Evolutionary conservation across 2,797 vertebrate genomes (phyloP).

Genomic region (Enteromius trimaculatus): DNA sequence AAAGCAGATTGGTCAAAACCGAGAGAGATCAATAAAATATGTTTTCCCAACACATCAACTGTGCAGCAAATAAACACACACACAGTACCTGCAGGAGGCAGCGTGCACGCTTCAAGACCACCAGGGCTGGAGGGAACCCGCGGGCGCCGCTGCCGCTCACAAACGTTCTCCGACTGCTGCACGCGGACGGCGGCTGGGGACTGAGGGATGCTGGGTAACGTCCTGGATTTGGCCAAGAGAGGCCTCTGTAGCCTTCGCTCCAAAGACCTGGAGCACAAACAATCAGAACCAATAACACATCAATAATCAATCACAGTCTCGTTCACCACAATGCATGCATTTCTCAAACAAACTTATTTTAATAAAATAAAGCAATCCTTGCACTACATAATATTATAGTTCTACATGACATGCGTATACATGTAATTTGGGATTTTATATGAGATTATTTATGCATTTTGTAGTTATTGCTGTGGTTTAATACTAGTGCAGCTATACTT

Average conservation of each 20-base stretch:
- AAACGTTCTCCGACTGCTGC: conserved; percentile 73
- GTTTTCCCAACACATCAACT: neutral
- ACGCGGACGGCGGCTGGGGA: conserved; percentile 85
- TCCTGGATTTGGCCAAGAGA: conserved; percentile 86
- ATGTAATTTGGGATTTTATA: neutral
- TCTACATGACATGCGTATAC: neutral
- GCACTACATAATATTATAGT: neutral
- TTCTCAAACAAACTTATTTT: neutral
- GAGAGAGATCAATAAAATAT: neutral
- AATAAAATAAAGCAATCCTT: neutral
- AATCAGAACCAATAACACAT: neutral
- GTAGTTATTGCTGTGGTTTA: neutral
- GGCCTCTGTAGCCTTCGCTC: conserved; percentile 88
- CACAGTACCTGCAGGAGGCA: conserved; percentile 82
- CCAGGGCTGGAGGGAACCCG: conserved; percentile 57
- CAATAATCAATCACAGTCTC: neutral
- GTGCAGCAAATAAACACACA: neutral
- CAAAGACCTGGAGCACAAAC: conserved; percentile 78
- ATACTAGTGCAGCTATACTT: neutral
- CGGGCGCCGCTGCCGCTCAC: conserved; percentile 71
- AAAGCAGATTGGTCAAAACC: neutral
- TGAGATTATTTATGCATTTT: neutral
- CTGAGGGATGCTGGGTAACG: conserved; percentile 92
- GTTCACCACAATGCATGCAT: neutral
- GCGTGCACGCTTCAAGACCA: conserved; percentile 80